Percentiles rank a stretch among this genome's conserved stretches.
Evolutionary conservation across 2,113 vertebrate genomes (phyloP).

Genomic region (Psilopsiagon aurifrons): DNA sequence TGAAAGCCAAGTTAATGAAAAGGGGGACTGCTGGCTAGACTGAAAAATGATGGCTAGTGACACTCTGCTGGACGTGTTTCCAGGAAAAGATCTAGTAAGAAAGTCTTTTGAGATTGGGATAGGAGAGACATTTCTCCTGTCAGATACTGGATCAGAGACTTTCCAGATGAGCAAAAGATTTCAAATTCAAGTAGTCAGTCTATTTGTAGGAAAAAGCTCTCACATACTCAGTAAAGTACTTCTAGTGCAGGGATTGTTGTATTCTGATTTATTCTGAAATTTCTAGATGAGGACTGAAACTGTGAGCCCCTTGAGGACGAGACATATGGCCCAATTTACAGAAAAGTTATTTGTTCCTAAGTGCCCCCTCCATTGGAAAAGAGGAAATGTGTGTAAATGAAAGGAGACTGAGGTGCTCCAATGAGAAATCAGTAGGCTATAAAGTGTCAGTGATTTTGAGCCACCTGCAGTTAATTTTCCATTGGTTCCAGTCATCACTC

Average conservation of each 20-base stretch:
- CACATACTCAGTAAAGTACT: background rate
- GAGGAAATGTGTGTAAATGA: slow-evolving; percentile 29
- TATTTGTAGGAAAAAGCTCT: background rate
- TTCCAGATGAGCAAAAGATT: background rate
- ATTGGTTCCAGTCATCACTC: background rate
- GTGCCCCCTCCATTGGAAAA: background rate
- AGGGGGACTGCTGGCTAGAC: background rate
- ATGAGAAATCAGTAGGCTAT: slow-evolving; percentile 47
- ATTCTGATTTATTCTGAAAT: slow-evolving; percentile 13
- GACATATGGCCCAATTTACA: background rate
- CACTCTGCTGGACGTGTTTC: background rate
- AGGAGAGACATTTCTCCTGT: background rate
- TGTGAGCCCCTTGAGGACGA: background rate
- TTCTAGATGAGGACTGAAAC: slow-evolving; percentile 9
- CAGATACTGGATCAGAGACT: background rate
- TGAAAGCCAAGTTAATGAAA: background rate
- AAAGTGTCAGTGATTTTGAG: slow-evolving; percentile 33
- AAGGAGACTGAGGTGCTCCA: slow-evolving; percentile 16
- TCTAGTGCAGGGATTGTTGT: background rate
- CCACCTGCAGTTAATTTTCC: slow-evolving; percentile 48
- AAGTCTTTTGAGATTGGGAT: background rate
- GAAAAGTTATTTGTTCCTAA: slow-evolving; percentile 21
- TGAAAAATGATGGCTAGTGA: background rate
- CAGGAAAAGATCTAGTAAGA: background rate
- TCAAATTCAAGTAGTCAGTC: slow-evolving; percentile 24